Evolutionary conservation across 2,888 invertebrate species (phyloP), one percentile per base, ranked within the genome.

Genomic region (Diarsia mendica): DNA sequence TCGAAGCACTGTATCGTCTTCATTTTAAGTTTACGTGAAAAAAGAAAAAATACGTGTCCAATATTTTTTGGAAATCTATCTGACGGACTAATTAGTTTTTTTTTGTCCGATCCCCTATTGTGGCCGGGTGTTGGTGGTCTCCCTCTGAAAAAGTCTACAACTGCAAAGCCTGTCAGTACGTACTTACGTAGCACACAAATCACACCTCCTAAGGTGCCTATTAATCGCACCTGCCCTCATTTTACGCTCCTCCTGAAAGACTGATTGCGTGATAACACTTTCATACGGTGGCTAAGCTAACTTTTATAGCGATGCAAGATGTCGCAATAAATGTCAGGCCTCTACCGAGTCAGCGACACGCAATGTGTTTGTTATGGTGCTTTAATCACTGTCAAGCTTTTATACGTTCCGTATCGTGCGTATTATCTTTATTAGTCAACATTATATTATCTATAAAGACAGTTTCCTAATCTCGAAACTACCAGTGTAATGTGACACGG

Each of bases 371-470:
- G 72, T 81, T 76, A 85, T 81, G 64, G 76, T 64, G 28, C 77
- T 82, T 84, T 87, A 82, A 79, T 82, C 77, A 85, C 68, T 80
- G 77, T 80, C 88, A 75, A 79, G 76, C 70, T 83, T 83, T 85
- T 75, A 77, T 81, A 86, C 67, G 66, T 72, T 60, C 70, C 80
- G 60, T 82, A 87, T 88, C 82, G 75, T 63, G 53, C 61, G 72
- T 83, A 88, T 83, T 87, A 88, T 88, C 88, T 87, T 82, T 85
- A 88, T 88, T 84, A 79, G 79, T 63, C 18, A 72, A 84, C 73
- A 80, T 85, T 85, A 82, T 80, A 83, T 86, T 82, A 79, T 79
- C 76, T 77, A 66, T 79, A 71, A 68, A 83, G 73, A 73, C 72
- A 80, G 88, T 80, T 83, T 83, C 70, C 79, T 78, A 85, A 88